Evolutionary conservation across 2,113 vertebrate genomes (phyloP), one percentile per base, ranked within the genome.

Genomic region (Electrona antarctica): DNA sequence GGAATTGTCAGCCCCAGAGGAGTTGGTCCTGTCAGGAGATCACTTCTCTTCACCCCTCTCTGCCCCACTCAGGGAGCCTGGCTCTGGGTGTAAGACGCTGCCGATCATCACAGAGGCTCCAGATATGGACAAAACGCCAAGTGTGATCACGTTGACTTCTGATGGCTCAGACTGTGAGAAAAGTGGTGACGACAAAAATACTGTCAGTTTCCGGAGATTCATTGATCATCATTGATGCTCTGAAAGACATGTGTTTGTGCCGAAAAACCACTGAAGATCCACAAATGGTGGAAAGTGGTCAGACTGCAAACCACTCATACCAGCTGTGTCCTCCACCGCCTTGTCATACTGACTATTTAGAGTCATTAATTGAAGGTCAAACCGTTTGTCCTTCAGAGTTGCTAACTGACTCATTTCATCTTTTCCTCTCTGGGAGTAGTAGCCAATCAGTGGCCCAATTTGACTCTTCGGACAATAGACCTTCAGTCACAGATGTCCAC

Each of bases 191-290:
- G n/a, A n/a, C n/a, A n/a, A n/a, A n/a, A n/a, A n/a, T n/a, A n/a
- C 14, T 15, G 48, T 14, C 88, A 0, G 77, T 82, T 10, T 33
- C 64, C 7, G 80, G 66, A 48, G 78, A 60, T 14, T 41, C 84
- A 1, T 75, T 81, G 58, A 88, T 84, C 78, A 67, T 87, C 6
- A 55, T 62, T 0, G 76, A 90, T 15, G 54, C 41, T 63, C 64
- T 91, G 41, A 92, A 86, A 59, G 66, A 85, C 49, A 75, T 78
- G 49, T 89, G 88, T 75, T 59, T 91, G 79, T 64, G 60, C 66
- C 33, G 0, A 2, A 15, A 28, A 12, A 49, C 8, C 0, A n/a
- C 69, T 8, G 21, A 67, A 14, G 46, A 51, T 29, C 41, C 14
- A 1, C 29, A 0, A 6, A 47, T 56, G n/a, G n/a, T n/a, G 49